A percentile compares a stretch with the other conserved stretches of the same genome.
Conservation (phyloP, 2,797 vertebrate species). For the Megaceryle alcyon region DNA sequence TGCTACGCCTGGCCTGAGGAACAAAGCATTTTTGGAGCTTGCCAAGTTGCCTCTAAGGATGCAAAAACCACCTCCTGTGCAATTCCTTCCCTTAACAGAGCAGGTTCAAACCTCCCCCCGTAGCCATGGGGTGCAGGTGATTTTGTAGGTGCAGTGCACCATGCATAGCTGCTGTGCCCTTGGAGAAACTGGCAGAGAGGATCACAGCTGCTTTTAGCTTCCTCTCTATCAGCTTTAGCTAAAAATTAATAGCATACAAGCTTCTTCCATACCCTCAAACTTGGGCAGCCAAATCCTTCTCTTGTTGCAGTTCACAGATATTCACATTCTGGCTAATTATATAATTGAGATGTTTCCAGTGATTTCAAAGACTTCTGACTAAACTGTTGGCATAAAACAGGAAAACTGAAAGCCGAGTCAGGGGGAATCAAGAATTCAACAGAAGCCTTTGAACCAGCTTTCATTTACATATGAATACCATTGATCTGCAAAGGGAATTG, state of each 20-base stretch:
- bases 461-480: slow-evolving; percentile 57
- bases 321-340: neutral
- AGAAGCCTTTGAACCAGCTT: slow-evolving; percentile 54
- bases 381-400: slow-evolving; percentile 42
- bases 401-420: slow-evolving; percentile 49
- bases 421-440: slow-evolving; percentile 58
- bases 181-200: neutral
- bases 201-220: neutral
- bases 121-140: neutral
- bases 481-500: slow-evolving; percentile 27
- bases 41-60: slow-evolving; percentile 8
- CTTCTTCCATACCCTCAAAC: neutral
- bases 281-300: neutral
- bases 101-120: neutral
- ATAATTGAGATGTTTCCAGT: slow-evolving; percentile 61
- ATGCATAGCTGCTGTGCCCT: neutral
- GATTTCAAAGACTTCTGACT: slow-evolving; percentile 53
- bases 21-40: slow-evolving; percentile 17
- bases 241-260: neutral
- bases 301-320: neutral
- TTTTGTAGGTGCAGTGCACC: neutral
- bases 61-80: neutral
- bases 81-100: neutral
- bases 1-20: neutral
- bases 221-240: neutral